A percentile compares a stretch with the other conserved stretches of the same genome.
These are phyloP conservation scores for Zaprionus africanus DNA, from an alignment of 1,140 invertebrate genomes.

Conservation along the genomic window DNA sequence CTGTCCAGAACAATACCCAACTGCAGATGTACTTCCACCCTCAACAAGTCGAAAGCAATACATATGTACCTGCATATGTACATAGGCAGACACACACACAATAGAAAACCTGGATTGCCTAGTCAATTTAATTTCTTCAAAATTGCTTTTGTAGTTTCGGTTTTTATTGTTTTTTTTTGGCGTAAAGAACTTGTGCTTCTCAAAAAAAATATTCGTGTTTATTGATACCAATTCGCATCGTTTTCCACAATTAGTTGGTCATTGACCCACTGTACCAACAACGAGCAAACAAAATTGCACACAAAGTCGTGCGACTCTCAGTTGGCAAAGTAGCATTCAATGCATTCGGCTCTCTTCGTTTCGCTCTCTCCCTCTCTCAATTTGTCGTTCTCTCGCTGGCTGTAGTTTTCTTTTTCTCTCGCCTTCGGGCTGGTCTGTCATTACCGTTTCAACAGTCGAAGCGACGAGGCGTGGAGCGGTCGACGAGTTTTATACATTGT, in stretches of 20 bases:
- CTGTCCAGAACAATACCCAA: too few relatives aligned
- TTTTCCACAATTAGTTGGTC: neutral
- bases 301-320: neutral
- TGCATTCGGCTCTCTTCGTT: neutral
- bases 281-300: neutral
- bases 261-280: neutral
- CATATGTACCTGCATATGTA: neutral
- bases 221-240: neutral
- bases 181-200: neutral
- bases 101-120: neutral
- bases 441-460: constrained; percentile 29
- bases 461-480: constrained; percentile 19
- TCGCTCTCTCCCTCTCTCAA: constrained; percentile 9
- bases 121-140: neutral
- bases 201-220: neutral
- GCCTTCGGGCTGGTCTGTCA: constrained; percentile 1
- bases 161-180: neutral
- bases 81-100: neutral
- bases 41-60: neutral
- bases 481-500: constrained; percentile 1
- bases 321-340: neutral
- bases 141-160: neutral
- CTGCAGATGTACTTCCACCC: neutral
- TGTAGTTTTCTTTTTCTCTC: constrained; percentile 33
- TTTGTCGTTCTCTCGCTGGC: constrained; percentile 16